phyloP scores from a whole-genome alignment of 2,888 invertebrate species.

The Sceliomorpha sp. region DNA sequence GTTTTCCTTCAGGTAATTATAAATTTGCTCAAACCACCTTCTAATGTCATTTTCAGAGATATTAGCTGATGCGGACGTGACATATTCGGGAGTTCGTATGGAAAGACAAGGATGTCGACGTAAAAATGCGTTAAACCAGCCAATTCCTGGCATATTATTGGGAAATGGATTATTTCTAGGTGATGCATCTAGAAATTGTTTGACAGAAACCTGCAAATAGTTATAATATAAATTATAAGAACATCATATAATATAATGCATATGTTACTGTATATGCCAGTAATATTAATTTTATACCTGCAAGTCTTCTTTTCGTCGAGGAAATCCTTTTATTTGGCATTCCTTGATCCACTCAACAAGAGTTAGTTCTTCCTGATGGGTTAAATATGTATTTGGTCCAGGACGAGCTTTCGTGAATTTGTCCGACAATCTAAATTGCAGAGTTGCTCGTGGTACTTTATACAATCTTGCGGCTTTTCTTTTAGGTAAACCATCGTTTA shows the following conservation, averaged over 20 bases:
- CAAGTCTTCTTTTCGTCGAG: no score
- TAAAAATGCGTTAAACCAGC: constrained; percentile 68
- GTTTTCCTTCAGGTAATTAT: constrained; percentile 59
- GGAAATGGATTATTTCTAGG: constrained; percentile 64
- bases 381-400: no score
- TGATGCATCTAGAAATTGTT: constrained; percentile 51
- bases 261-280: no score
- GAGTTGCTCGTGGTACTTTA: no score
- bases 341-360: no score
- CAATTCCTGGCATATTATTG: constrained; percentile 63
- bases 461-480: no score
- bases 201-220: constrained; percentile 49
- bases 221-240: constrained; percentile 1
- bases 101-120: constrained; percentile 63
- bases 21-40: constrained; percentile 66
- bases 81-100: constrained; percentile 33
- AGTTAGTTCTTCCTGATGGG: no score
- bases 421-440: no score
- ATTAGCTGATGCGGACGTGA: constrained; percentile 67
- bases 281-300: no score
- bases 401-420: no score
- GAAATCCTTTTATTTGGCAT: no score
- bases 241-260: constrained; percentile 8
- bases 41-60: constrained; percentile 67
- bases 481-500: no score